A percentile compares a stretch with the other conserved stretches of the same genome.
These are phyloP conservation scores for Epinephelus cyanopodus DNA, from an alignment of 2,113 vertebrate species.

Conservation along the genomic window DNA sequence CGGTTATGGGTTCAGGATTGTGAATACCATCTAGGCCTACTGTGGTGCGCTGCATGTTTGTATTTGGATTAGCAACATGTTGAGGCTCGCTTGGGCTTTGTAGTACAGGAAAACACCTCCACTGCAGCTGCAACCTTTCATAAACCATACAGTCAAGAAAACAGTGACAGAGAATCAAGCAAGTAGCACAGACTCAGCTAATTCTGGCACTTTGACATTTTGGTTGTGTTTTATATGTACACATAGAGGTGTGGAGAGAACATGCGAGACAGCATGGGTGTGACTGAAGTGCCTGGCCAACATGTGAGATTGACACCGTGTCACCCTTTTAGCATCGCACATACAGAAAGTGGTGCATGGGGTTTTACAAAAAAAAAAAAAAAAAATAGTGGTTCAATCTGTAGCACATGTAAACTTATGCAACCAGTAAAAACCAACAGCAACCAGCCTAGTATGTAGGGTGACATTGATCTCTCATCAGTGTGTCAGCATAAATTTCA, in stretches of 20 bases:
- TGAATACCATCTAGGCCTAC: conserved; percentile 56
- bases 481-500: conserved; percentile 28
- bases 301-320: not conserved
- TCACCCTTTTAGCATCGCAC: not conserved
- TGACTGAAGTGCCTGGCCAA: not conserved
- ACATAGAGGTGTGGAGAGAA: not conserved
- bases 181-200: not conserved
- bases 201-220: not conserved
- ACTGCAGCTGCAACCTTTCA: conserved; percentile 31
- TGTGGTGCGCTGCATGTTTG: conserved; percentile 51
- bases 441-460: not conserved
- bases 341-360: not conserved
- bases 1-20: conserved; percentile 40
- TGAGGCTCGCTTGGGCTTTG: conserved; percentile 61
- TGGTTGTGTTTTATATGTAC: not conserved
- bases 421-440: conserved; percentile 11
- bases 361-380: not conserved
- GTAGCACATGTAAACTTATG: not conserved
- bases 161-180: not conserved
- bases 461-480: conserved; percentile 22
- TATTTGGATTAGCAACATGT: conserved; percentile 68
- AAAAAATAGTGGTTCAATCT: conserved; percentile 8
- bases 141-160: not conserved
- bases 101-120: conserved; percentile 45
- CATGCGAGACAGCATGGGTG: not conserved